These are phyloP conservation scores for Ecdyonurus torrentis DNA, from an alignment of 2,888 invertebrate species.

Conservation along the genomic window DNA sequence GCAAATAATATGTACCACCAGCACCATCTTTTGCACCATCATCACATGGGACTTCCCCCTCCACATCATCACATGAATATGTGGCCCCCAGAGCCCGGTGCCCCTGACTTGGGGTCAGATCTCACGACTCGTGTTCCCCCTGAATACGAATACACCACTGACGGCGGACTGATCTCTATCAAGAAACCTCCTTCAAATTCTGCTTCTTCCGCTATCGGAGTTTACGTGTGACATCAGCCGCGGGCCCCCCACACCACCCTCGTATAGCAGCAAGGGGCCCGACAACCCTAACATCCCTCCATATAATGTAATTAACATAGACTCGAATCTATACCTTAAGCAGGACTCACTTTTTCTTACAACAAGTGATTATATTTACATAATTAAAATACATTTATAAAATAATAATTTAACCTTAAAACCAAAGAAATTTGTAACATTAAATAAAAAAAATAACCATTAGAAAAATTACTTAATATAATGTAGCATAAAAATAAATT, in stretches of 20 bases:
- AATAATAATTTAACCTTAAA: too few species aligned
- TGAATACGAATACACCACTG: constrained; percentile 1
- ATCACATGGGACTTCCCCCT: neutral
- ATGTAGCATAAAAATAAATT: too few species aligned
- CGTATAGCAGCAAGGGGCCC: neutral
- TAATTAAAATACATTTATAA: too few species aligned
- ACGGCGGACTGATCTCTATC: neutral
- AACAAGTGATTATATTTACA: too few species aligned
- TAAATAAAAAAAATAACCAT: too few species aligned
- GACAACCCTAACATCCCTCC: neutral
- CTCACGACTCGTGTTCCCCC: neutral
- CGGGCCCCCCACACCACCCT: constrained; percentile 1
- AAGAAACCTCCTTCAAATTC: neutral
- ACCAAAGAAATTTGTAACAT: too few species aligned
- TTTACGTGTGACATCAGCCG: neutral
- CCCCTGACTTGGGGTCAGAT: neutral
- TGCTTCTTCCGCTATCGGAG: neutral
- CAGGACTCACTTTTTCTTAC: too few species aligned
- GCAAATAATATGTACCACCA: neutral
- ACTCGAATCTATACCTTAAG: too few species aligned
- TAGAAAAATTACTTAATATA: too few species aligned
- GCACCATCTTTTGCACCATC: constrained; percentile 1
- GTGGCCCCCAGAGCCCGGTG: neutral
- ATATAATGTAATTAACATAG: too few species aligned
- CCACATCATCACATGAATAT: neutral